Evolutionary conservation across 2,888 invertebrate species (phyloP), one percentile per base, ranked within the genome.

Genomic region (Tiliacea aurago): DNA sequence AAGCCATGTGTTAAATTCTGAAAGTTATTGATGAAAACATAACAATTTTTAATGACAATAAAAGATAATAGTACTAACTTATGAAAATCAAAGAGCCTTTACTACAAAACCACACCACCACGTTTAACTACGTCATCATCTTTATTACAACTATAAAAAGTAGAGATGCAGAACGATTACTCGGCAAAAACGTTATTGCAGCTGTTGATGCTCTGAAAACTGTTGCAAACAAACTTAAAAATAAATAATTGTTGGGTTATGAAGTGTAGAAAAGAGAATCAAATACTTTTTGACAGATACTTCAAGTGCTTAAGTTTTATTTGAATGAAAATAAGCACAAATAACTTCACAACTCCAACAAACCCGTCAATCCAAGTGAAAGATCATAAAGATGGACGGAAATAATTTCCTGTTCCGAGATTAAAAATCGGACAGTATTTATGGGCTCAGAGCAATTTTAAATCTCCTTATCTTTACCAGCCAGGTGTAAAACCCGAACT

Each of bases 401-500:
- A 76, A 72, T 73, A 78, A 84, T 84, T 83, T 74, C 75, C 81
- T 68, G 65, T 70, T 79, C 70, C 53, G 59, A 85, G 85, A 87
- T 85, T 82, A 80, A 77, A 82, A 87, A 88, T 89, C 86, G 84
- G 85, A 83, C 83, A 79, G 78, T 84, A 86, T 88, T 89, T 88
- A 89, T 81, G 83, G 80, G 75, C 83, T 85, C 76, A 84, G 82
- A 84, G 84, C 87, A 87, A 89, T 91, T 89, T 89, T 90, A 91
- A 92, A 92, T 91, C 91, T 90, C 80, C 90, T 93, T 92, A 93
- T 93, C 92, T 91, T 87, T 87, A 84, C 88, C 83, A 88, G 89
- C 92, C 94, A 94, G 94, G 93, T 95, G 93, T 90, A 91, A 91
- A 93, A 92, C 86, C 66, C 81, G 77, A 84, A 86, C 93, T 90